Evolutionary conservation across 2,797 vertebrate genomes (phyloP).

Genomic region (Anguilla pacifica): DNA sequence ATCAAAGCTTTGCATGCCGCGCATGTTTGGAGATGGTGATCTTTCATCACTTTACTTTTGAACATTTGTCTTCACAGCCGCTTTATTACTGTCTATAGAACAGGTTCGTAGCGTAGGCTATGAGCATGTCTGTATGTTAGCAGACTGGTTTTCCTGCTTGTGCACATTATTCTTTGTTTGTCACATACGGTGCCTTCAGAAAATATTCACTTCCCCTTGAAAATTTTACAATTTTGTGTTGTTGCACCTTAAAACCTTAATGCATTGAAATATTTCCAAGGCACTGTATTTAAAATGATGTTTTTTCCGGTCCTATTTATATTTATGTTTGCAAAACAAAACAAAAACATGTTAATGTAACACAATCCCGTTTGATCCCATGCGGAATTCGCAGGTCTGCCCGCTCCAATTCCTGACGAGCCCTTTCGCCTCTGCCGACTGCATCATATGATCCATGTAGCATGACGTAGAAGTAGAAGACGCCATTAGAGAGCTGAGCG

Average conservation of each 20-base stretch:
- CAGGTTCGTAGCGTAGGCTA: neutral
- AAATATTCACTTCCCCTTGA: neutral
- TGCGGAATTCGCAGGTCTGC: neutral
- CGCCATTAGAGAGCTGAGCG: slow-evolving; percentile 60
- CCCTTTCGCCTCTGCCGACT: neutral
- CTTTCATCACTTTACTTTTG: neutral
- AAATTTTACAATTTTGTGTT: neutral
- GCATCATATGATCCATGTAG: slow-evolving; percentile 36
- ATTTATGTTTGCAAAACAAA: neutral
- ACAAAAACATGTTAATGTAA: neutral
- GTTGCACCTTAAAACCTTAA: neutral
- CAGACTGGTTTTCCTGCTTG: neutral
- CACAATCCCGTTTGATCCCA: neutral
- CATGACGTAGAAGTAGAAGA: slow-evolving; percentile 41
- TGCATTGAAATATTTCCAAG: neutral
- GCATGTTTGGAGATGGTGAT: neutral
- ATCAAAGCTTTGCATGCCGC: neutral
- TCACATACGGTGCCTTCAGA: neutral
- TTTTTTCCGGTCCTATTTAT: neutral
- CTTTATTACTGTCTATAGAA: neutral
- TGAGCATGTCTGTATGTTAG: neutral
- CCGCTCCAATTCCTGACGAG: neutral
- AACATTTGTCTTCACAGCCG: neutral
- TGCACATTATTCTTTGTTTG: neutral
- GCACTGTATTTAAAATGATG: neutral